Evolutionary conservation across 2,888 invertebrate species (phyloP).

Genomic region (Parnassius mnemosyne): DNA sequence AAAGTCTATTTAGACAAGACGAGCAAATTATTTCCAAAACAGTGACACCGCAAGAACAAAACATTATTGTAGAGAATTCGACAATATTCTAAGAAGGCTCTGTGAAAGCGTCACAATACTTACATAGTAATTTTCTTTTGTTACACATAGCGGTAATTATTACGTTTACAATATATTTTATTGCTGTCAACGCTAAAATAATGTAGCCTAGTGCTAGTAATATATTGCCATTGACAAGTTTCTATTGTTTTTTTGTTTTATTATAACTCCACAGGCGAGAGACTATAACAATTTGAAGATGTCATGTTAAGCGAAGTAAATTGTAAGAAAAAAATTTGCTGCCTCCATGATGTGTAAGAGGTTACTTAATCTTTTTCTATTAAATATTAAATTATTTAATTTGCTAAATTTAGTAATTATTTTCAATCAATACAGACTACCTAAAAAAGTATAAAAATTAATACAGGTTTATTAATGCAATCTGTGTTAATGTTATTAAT

Average conservation of each 20-base stretch:
- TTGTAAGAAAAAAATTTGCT: slow-evolving; percentile 15
- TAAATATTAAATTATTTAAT: no score
- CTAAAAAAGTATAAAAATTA: no score
- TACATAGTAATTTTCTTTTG: slow-evolving; percentile 27
- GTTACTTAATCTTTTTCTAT: no score
- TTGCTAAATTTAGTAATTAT: no score
- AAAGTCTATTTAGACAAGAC: slow-evolving; percentile 39
- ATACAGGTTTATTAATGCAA: no score
- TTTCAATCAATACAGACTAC: no score
- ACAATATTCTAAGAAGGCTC: slow-evolving; percentile 51
- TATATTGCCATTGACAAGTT: slow-evolving; percentile 13
- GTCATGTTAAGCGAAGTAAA: slow-evolving; percentile 23
- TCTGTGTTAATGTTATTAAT: no score
- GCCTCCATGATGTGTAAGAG: slow-evolving; percentile 4
- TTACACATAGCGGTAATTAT: slow-evolving; percentile 25
- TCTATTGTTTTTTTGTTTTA: slow-evolving; percentile 16
- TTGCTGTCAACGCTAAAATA: slow-evolving; percentile 29
- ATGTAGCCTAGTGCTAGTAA: slow-evolving; percentile 17
- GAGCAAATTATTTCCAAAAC: slow-evolving; percentile 58
- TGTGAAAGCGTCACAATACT: slow-evolving; percentile 32
- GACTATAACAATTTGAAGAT: slow-evolving; percentile 13
- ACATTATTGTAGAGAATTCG: slow-evolving; percentile 35
- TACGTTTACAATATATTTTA: slow-evolving; percentile 21
- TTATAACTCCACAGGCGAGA: slow-evolving; percentile 8
- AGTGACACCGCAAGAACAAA: slow-evolving; percentile 59